Base-by-base conservation (phyloP, 2,888 invertebrate species). In the Acanthosepion lycidas region DNA sequence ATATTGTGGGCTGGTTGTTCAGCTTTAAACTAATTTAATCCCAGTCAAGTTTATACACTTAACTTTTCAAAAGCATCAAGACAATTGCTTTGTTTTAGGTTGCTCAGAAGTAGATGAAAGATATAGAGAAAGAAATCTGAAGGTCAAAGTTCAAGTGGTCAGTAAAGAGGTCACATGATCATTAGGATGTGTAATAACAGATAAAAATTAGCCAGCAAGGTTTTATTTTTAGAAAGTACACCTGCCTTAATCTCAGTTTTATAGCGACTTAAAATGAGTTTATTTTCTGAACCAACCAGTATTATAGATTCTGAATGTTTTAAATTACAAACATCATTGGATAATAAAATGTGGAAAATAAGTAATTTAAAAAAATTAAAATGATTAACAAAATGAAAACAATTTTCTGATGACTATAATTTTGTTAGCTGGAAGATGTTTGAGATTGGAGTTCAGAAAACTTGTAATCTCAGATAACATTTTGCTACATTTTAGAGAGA, bases 131-230 rank as follows among this genome's bases (percentile, higher is more conserved):
- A 42, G 42, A n/a, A 78, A 78, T 78, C n/a, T 78, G 78, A 33
- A 33, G 78, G 78, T 78, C n/a, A 78, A 78, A 78, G 78, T 33
- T 78, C n/a, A 78, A 78, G 78, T 33, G 78, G 3, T n/a, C 78
- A n/a, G 12, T 33, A 78, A 78, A 78, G 78, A 78, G 78, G n/a
- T 78, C 78, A 78, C 12, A 9, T n/a, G 20, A n/a, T 33, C 78
- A 78, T 78, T 78, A 78, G 78, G 78, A 78, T 78, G 78, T n/a
- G 33, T 78, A 78, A 78, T 78, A 78, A 78, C 78, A 78, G 78
- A 78, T 78, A 78, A 33, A 78, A 78, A 78, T 78, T 12, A 78
- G 78, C 15, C 23, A 9, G 9, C n/a, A 78, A 15, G 4, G 12
- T 15, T n/a, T 4, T 15, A 15, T 78, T 78, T 78, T 64, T 64